Percentiles rank a stretch among this genome's conserved stretches.
phyloP scores from a whole-genome alignment of 2,888 invertebrate genomes.

The Palloptera scutellata region DNA sequence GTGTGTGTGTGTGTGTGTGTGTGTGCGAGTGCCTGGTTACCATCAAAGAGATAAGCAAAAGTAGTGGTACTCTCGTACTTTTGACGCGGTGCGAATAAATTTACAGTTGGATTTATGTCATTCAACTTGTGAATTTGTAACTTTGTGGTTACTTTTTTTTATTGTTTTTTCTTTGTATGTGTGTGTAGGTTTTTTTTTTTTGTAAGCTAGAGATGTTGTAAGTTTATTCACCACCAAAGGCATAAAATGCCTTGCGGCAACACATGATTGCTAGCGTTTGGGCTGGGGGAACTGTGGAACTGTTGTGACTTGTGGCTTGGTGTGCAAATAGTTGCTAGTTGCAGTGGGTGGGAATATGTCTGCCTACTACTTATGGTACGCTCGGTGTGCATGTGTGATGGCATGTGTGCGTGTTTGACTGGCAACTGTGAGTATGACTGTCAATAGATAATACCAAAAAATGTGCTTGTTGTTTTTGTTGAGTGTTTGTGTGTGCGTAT shows the following conservation, averaged over 20 bases:
- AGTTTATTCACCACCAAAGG: not conserved
- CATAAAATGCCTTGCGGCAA: not conserved
- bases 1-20: slow-evolving; percentile 8
- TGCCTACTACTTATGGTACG: no score
- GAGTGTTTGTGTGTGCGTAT: no score
- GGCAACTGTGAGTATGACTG: slow-evolving; percentile 14
- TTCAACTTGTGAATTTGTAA: slow-evolving; percentile 46
- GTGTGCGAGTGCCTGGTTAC: not conserved
- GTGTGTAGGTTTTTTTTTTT: not conserved
- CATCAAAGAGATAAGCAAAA: no score
- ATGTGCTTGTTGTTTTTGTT: slow-evolving; percentile 8
- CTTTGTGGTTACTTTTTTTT: slow-evolving; percentile 5
- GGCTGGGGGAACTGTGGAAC: no score
- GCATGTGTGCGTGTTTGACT: not conserved
- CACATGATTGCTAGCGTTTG: not conserved
- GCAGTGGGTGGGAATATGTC: no score
- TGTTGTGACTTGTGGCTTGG: no score
- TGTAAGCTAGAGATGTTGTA: not conserved
- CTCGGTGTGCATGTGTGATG: not conserved
- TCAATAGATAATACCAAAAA: slow-evolving; percentile 23
- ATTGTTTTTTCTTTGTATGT: not conserved
- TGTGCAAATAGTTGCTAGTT: no score
- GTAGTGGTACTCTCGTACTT: not conserved
- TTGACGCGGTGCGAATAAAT: slow-evolving; percentile 43
- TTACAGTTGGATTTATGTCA: slow-evolving; percentile 56